Base-by-base conservation (phyloP, 2,113 vertebrate species). In the Hemichromis elongatus region DNA sequence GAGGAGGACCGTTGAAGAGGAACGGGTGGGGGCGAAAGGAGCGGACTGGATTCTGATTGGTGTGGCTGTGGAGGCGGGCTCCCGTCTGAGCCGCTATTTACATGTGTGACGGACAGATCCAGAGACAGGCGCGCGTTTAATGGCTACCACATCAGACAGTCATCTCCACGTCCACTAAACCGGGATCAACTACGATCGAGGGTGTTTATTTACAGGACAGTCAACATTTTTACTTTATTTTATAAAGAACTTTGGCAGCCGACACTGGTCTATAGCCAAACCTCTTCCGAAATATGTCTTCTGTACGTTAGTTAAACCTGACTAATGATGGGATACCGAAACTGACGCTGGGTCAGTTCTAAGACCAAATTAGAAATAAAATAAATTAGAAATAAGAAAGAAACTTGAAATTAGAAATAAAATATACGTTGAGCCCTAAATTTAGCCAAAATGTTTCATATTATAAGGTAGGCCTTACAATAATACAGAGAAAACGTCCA, bases 11-110 rank as follows among this genome's bases (percentile, higher is more conserved):
- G 70, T 52, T 84, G 79, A 11, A 77, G 57, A 79, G 9, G 14
- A 28, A 30, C 52, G 68, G 77, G 13, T n/a, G 50, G 63, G 33
- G 66, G 79, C 24, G 40, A 7, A 24, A 59, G 54, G 21, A 75
- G 84, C 70, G 82, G 37, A 85, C 80, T 14, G 77, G 66, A 42
- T n/a, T 70, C 61, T 87, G 28, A 90, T 85, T 88, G 91, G 89
- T 40, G 70, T 5, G 9, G 84, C 13, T 14, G n/a, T 28, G 73
- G 86, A 89, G 91, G 88, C 56, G 90, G 90, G 59, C 24, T 78
- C 52, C 21, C 16, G 14, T 13, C 33, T 53, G 3, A 19, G 79
- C 13, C 6, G 4, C 9, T 47, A 42, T 13, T 40, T 12, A 55
- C 7, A 47, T 26, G 53, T 52, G 40, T n/a, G 59, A 35, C 11